Conservation (phyloP, 2,888 invertebrate species). For the Thyatira batis region DNA sequence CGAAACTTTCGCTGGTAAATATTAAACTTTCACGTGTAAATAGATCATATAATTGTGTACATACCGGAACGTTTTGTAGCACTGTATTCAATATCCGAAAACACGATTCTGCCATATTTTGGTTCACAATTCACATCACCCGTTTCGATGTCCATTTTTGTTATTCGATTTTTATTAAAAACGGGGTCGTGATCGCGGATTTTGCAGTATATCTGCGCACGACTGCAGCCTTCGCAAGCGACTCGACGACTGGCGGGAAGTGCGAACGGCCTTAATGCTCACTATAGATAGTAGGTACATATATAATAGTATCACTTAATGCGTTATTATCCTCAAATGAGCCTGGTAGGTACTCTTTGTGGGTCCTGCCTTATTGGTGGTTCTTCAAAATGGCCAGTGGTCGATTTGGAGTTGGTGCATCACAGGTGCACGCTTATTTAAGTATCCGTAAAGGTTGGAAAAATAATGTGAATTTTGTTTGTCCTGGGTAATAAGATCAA, state of each 20-base stretch:
- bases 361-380: neutral
- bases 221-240: slow-evolving; percentile 18
- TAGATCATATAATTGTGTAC: slow-evolving; percentile 9
- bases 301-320: neutral
- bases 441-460: neutral
- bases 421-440: neutral
- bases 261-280: slow-evolving; percentile 2
- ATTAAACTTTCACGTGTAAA: slow-evolving; percentile 25
- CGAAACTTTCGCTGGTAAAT: slow-evolving; percentile 11
- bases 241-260: slow-evolving; percentile 6
- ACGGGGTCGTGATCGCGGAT: neutral
- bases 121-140: slow-evolving; percentile 19
- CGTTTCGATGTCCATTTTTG: slow-evolving; percentile 25
- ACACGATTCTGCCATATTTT: slow-evolving; percentile 32
- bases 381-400: neutral
- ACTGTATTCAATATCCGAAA: slow-evolving; percentile 39
- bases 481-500: too few species aligned
- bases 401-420: neutral
- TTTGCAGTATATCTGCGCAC: neutral
- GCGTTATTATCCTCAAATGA: neutral
- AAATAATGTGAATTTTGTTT: too few species aligned
- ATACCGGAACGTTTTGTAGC: slow-evolving; percentile 29
- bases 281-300: neutral
- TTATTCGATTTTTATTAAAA: neutral
- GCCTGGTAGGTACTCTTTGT: neutral